Evolutionary conservation across 1,140 invertebrate genomes (phyloP), one percentile per base, ranked within the genome.

Genomic region (Rhyzopertha dominica): DNA sequence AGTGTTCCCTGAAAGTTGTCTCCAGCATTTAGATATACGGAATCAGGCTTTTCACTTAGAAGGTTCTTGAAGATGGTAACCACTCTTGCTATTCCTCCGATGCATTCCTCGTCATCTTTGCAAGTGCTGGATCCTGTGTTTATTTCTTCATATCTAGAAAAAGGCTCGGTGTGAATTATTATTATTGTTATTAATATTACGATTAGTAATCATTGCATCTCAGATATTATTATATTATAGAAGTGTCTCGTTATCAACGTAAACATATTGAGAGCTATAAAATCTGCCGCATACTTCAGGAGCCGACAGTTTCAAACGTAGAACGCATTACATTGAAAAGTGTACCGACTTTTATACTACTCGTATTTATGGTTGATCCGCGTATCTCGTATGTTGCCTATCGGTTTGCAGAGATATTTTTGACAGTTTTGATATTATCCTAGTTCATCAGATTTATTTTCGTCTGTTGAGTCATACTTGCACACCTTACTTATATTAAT

Each of bases 1-100:
- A 90, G 70, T 1, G 87, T 90, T 1, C 89, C 90, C 63, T 90
- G 87, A 60, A 82, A 92, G 60, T 84, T 85, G 64, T 92, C 90
- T 1, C 89, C 89, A 0, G 80, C 88, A 63, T 90, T 89, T 4
- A 92, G 68, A 23, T 87, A 75, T 35, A 92, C 66, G 0, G 81
- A 75, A 54, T 85, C 78, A 0, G 75, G 61, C 47, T 73, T 61
- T 53, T 81, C 65, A 40, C 69, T 51, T 17, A 76, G 58, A 4
- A 79, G 62, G 23, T 74, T 59, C 13, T 68, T 69, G 9, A 83
- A 70, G 1, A 70, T 74, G 1, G 77, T 74, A 36, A 74, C 77
- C 0, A 84, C 66, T 2, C 88, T 74, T 0, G 87, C 78, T 47
- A 86, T 77, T 5, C 88, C 89, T 0, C 88, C 88, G n/a, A 84